Base-by-base conservation (phyloP, 2,113 vertebrate genomes). In the Cariama cristata region DNA sequence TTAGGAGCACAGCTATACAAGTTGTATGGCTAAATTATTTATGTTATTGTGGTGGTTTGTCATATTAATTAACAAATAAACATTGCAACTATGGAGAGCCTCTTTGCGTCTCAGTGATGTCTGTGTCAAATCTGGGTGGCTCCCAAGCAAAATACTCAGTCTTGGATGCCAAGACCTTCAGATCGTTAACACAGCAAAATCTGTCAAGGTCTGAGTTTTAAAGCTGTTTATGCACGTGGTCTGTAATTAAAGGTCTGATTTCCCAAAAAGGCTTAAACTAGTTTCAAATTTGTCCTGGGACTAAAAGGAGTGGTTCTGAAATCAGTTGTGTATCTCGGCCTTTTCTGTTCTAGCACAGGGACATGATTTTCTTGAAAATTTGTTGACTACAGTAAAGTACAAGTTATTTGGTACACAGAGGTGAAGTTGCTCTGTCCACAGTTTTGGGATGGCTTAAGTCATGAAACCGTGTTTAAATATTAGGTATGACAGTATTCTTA, bases 11-110 rank as follows among this genome's bases (percentile, higher is more conserved):
- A 24, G 30, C 23, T 30, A 0, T 30, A 2, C 19, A 45, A 58
- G 11, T 42, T 40, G 17, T 2, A 4, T 35, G 35, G 35, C 18
- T 55, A 1, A 32, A n/a, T 44, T 56, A 8, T 47, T 59, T 44
- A 5, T 4, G 2, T 38, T 56, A 28, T 12, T 24, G 22, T 16
- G 11, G 12, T 75, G 15, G 5, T 50, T 30, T 77, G 5, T 52
- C 3, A 0, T 42, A 4, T 50, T 45, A 30, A 47, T 93, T 72
- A 49, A 75, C 47, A 55, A 85, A 44, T 47, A 40, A 93, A 18
- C 2, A 8, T 13, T 20, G 21, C 20, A 35, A 1, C 9, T 47
- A 0, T 4, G 32, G 49, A 63, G 68, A 67, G 17, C 11, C 1
- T 49, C 19, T 59, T 9, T 24, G 32, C 3, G 1, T 49, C 35